Evolutionary conservation across 2,797 vertebrate genomes (phyloP), one percentile per base, ranked within the genome.

Genomic region (Capromys pilorides): DNA sequence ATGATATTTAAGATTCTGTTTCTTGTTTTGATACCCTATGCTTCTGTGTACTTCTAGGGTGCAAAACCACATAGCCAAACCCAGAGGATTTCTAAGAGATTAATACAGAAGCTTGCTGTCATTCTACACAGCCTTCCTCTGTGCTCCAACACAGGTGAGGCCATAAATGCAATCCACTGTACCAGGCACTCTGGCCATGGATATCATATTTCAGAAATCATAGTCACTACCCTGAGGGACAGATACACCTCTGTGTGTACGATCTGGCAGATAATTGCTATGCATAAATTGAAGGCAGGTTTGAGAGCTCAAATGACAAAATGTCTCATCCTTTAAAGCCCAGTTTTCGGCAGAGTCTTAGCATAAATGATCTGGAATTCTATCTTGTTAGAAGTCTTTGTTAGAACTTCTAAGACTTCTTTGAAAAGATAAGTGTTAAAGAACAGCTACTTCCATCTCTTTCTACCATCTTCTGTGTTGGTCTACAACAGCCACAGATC

Each of bases 311-410:
- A 66, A 45, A 49, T 79, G n/a, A 78, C 92, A 91, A 93, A 26
- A 85, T 14, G n/a, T n/a, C 84, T 18, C 12, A 67, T 80, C 13
- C 26, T 88, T 93, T 83, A 92, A 83, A 45, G 62, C 33, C 33
- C 28, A 91, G 86, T 93, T 94, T 92, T 95, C 94, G 96, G 80
- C 90, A 88, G 94, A 97, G 91, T 64, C 71, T 96, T 96, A 96
- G 97, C 96, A 54, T 54, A 54, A 54, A 54, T 54, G 51, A 64
- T 73, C 69, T 93, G 54, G 77, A 9, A 77, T 45, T 28, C 45
- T 7, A 96, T 57, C 33, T 86, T 36, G n/a, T 57, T 57, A 93
- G 21, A 95, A 91, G 78, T 2, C 75, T 97, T 97, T 94, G 73
- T 61, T 91, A 78, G 77, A 92, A 75, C 2, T 31, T n/a, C 95